Evolutionary conservation across 2,888 invertebrate genomes (phyloP).

Genomic region (Pasiphila rectangulata): DNA sequence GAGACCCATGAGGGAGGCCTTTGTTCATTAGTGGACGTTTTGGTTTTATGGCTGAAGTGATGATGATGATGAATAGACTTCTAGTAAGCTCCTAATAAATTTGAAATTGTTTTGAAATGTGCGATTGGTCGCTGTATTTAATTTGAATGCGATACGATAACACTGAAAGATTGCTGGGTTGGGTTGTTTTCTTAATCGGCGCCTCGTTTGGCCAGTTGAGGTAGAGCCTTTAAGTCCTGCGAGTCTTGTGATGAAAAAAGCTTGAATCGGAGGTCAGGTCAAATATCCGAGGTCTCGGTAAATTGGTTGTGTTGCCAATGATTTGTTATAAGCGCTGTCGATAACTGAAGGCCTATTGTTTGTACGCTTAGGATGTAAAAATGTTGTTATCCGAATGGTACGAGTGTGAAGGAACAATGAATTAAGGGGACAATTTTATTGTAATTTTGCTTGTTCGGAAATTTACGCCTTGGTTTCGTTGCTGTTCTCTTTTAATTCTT

Average conservation of each 20-base stretch:
- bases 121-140: slow-evolving; percentile 23
- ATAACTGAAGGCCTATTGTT: slow-evolving; percentile 67
- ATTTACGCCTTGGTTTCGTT: not conserved
- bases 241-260: slow-evolving; percentile 10
- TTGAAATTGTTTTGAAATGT: slow-evolving; percentile 32
- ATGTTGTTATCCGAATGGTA: slow-evolving; percentile 41
- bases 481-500: too few species aligned
- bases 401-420: slow-evolving; percentile 21
- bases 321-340: slow-evolving; percentile 61
- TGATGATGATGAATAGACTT: too few species aligned
- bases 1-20: too few species aligned
- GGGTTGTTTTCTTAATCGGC: slow-evolving; percentile 68
- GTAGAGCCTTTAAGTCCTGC: slow-evolving; percentile 38
- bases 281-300: slow-evolving; percentile 43
- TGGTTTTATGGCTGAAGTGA: too few species aligned
- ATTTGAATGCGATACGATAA: slow-evolving; percentile 56
- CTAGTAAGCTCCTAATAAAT: slow-evolving; percentile 31
- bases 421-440: slow-evolving; percentile 31
- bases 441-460: slow-evolving; percentile 7
- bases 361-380: slow-evolving; percentile 54
- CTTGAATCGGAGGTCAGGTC: slow-evolving; percentile 33
- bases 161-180: slow-evolving; percentile 47
- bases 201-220: slow-evolving; percentile 46
- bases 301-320: slow-evolving; percentile 50
- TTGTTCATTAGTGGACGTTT: too few species aligned